Evolutionary conservation across 2,797 vertebrate species (phyloP).

Genomic region (Selene dorsalis): DNA sequence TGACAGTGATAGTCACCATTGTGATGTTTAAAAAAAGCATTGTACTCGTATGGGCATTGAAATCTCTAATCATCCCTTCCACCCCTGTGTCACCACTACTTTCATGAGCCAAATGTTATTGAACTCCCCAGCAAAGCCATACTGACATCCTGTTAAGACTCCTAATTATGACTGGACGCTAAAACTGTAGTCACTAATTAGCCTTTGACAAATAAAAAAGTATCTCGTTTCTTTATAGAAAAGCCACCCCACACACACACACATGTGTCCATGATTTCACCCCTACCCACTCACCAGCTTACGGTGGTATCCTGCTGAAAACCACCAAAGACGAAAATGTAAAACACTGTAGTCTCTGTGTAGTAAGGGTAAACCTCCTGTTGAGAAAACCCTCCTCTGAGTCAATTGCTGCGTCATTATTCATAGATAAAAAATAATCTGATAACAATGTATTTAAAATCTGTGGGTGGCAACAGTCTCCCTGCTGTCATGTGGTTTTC

Average conservation of each 20-base stretch:
- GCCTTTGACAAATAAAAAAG: constrained; percentile 19
- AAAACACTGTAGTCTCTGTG: constrained; percentile 17
- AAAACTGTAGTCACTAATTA: constrained; percentile 57
- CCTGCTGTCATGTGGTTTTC: constrained; percentile 44
- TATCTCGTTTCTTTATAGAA: constrained; percentile 37
- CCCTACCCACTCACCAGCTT: constrained; percentile 7
- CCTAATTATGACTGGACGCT: constrained; percentile 50
- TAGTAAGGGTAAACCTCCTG: constrained; percentile 36
- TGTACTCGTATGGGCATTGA: background rate
- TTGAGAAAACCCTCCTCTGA: constrained; percentile 26
- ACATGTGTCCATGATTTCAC: constrained; percentile 21
- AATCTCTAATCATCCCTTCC: background rate
- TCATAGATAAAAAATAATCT: constrained; percentile 17
- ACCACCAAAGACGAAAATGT: constrained; percentile 29
- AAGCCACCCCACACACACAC: constrained; percentile 16
- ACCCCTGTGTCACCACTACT: background rate
- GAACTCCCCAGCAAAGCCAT: constrained; percentile 16
- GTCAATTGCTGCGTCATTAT: constrained; percentile 44
- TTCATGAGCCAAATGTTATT: constrained; percentile 41
- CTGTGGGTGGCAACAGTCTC: constrained; percentile 47
- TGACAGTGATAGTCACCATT: too few relatives aligned
- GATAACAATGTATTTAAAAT: constrained; percentile 46
- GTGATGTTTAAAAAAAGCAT: background rate
- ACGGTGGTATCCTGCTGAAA: constrained; percentile 27
- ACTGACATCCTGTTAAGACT: constrained; percentile 41